A percentile compares a stretch with the other conserved stretches of the same genome.
Conservation (phyloP, 1,140 invertebrate genomes). For the Drosophila tropicalis region DNA sequence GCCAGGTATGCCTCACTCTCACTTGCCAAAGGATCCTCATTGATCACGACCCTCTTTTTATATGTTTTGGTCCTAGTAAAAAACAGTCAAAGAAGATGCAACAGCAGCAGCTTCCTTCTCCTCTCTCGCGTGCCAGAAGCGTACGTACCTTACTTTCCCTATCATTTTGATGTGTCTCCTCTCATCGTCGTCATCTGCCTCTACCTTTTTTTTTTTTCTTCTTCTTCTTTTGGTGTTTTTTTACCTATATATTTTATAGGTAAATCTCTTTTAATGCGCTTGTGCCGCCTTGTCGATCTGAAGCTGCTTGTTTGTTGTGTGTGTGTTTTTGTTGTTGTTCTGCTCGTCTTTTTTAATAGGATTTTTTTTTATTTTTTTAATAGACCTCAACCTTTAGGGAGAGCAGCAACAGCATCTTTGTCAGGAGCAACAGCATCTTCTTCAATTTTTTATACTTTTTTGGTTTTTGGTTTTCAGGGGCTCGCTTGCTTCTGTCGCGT, state of each 20-base stretch:
- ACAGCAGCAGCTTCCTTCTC: conserved; percentile 41
- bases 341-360: conserved; percentile 66
- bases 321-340: conserved; percentile 51
- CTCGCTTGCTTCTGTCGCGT: conserved; percentile 58
- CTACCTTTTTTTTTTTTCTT: conserved; percentile 1
- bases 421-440: conserved; percentile 36
- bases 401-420: not conserved
- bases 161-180: conserved; percentile 44
- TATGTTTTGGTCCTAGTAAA: conserved; percentile 50
- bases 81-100: conserved; percentile 46
- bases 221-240: not conserved
- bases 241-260: conserved; percentile 61
- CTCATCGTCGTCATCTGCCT: conserved; percentile 48
- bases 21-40: conserved; percentile 32
- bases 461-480: conserved; percentile 14
- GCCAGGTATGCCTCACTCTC: conserved; percentile 50
- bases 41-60: conserved; percentile 65
- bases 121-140: conserved; percentile 57
- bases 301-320: conserved; percentile 55
- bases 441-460: conserved; percentile 18
- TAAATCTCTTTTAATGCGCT: conserved; percentile 77
- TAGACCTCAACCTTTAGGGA: conserved; percentile 42
- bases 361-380: conserved; percentile 52
- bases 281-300: conserved; percentile 61
- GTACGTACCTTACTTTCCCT: conserved; percentile 39